Conservation (phyloP, 2,113 vertebrate species). For the Apodemus sylvaticus region DNA sequence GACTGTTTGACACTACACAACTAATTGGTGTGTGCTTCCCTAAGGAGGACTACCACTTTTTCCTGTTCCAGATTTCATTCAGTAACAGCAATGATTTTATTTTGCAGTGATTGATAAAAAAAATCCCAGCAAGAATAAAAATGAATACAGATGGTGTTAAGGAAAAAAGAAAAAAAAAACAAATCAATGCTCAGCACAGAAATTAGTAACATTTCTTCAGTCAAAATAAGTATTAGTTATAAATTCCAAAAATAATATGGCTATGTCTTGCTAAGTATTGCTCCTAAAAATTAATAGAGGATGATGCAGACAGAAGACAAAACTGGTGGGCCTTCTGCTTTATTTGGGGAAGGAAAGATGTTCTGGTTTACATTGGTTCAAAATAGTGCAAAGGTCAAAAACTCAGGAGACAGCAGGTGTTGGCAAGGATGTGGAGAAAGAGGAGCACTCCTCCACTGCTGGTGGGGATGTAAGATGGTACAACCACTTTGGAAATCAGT, state of each 20-base stretch:
- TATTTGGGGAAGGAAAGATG: background rate
- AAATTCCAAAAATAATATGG: background rate
- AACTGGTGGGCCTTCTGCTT: background rate
- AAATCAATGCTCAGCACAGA: background rate
- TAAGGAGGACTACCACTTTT: background rate
- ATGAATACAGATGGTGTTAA: background rate
- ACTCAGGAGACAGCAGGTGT: too few species aligned
- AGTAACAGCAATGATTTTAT: background rate
- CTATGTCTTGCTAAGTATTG: background rate
- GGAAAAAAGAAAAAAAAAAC: background rate
- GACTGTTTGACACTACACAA: background rate
- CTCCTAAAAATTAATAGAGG: background rate
- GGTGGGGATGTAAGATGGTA: too few species aligned
- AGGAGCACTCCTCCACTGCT: too few species aligned
- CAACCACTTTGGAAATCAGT: too few species aligned
- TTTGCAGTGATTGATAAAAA: constrained; percentile 10
- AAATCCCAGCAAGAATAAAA: constrained; percentile 40
- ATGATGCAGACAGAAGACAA: background rate
- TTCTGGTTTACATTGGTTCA: background rate
- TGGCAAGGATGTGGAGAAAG: too few species aligned
- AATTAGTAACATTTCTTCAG: background rate
- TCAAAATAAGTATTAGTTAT: constrained; percentile 4
- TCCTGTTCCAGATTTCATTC: background rate
- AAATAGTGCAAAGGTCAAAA: background rate
- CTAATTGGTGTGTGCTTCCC: background rate